These are phyloP conservation scores for Thrips palmi DNA, from an alignment of 1,140 invertebrate species.

Conservation along the genomic window DNA sequence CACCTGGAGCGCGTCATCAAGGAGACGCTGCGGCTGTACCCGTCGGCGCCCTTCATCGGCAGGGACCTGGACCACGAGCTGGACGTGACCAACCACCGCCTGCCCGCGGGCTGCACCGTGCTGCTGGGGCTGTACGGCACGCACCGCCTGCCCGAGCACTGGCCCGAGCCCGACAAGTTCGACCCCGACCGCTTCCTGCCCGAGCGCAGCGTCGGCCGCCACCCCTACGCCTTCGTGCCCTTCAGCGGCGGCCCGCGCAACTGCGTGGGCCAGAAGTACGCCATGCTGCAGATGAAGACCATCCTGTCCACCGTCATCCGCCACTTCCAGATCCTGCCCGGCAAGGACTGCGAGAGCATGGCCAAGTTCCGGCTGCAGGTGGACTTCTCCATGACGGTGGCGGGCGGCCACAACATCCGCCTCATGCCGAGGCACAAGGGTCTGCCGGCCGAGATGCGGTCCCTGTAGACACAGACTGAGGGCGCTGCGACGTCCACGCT, in stretches of 20 bases:
- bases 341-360: too few species aligned
- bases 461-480: too few species aligned
- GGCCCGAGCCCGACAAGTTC: slow-evolving; percentile 47
- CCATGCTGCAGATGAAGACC: slow-evolving; percentile 30
- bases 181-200: slow-evolving; percentile 58
- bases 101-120: slow-evolving; percentile 25
- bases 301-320: slow-evolving; percentile 25
- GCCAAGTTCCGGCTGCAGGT: too few species aligned
- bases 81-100: too few species aligned
- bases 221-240: slow-evolving; percentile 26
- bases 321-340: slow-evolving; percentile 8
- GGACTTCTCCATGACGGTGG: too few species aligned
- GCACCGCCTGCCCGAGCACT: slow-evolving; percentile 46
- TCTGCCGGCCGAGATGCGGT: too few species aligned
- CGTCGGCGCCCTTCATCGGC: slow-evolving; percentile 34
- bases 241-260: slow-evolving; percentile 32
- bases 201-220: slow-evolving; percentile 29
- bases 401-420: too few species aligned
- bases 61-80: slow-evolving; percentile 17
- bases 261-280: slow-evolving; percentile 29
- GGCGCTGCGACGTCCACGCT: too few species aligned
- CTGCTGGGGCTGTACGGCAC: slow-evolving; percentile 32
- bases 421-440: too few species aligned
- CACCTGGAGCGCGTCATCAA: slow-evolving; percentile 44
- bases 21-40: slow-evolving; percentile 36